Base-by-base conservation (phyloP, 2,888 invertebrate genomes). In the Cryptocephalus moraei region DNA sequence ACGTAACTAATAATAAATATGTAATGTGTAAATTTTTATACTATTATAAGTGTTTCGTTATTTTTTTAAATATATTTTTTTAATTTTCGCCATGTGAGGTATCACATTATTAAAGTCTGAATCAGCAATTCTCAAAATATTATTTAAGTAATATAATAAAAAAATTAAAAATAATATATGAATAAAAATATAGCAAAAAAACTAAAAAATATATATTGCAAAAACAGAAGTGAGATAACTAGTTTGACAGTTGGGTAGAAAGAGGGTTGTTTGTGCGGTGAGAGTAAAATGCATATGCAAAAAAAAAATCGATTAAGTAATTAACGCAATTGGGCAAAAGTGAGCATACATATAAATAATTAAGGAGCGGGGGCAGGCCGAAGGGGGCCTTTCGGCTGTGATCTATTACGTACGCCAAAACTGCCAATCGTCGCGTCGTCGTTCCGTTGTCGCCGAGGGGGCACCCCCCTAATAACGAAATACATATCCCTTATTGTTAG, bases 401-500 rank as follows among this genome's bases (percentile, higher is more conserved):
- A 71, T 68, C 62, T 64, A 4, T 22, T 22, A 22, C 22, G 22
- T 22, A 64, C 67, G 70, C 68, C 61, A 64, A 62, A 68, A 68
- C 67, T 69, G 68, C 68, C 70, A 67, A 62, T 63, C 54, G 56
- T 56, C 57, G 56, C 44, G 33, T 31, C 44, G 33, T 31, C 40
- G 40, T 13, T 40, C 32, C 59, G 56, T 66, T 66, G 65, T 67
- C 68, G 22, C 22, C 22, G 22, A 22, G 65, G 54, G 50, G 55
- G 51, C 55, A 57, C 57, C 58, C 62, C 62, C 61, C 61, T 63
- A 68, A 70, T 69, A 70, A 69, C 64, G 59, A 70, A 66, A 71
- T 72, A 72, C 71, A 72, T 72, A 72, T 72, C 71, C 69, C 67
- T 68, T 70, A 70, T 72, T 72, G 71, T 72, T 71, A 71, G 67